Percentiles rank a stretch among this genome's conserved stretches.
Conservation (phyloP, 2,113 vertebrate species). For the Xyrauchen texanus region DNA sequence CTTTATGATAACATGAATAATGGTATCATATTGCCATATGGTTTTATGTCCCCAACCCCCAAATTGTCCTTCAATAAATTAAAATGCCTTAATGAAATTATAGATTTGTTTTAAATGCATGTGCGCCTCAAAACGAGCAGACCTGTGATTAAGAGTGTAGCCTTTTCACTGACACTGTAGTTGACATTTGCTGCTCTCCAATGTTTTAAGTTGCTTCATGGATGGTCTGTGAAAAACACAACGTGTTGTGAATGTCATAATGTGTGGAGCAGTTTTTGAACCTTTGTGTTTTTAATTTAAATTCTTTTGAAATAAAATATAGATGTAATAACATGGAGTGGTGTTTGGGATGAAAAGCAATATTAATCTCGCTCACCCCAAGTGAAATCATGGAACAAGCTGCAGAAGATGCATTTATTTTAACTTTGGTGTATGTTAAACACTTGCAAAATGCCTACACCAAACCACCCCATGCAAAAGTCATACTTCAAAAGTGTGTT, state of each 20-base stretch:
- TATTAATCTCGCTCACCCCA: too few relatives aligned
- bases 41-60: constrained; percentile 7
- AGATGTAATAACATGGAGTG: neutral
- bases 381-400: too few relatives aligned
- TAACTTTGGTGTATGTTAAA: too few relatives aligned
- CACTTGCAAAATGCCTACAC: too few relatives aligned
- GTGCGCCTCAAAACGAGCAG: too few relatives aligned
- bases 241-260: neutral
- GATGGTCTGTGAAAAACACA: neutral
- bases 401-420: too few relatives aligned
- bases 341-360: neutral
- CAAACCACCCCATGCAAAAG: too few relatives aligned
- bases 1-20: neutral
- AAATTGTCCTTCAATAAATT: constrained; percentile 13
- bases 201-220: neutral
- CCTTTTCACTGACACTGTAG: neutral
- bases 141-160: neutral
- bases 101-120: too few relatives aligned
- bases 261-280: neutral
- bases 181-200: neutral
- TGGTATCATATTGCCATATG: neutral
- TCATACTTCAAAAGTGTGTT: too few relatives aligned
- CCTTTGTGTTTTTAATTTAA: neutral
- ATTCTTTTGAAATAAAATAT: neutral
- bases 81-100: constrained; percentile 38